Base-by-base conservation (phyloP, 2,888 invertebrate species). In the Dascillus cervinus region DNA sequence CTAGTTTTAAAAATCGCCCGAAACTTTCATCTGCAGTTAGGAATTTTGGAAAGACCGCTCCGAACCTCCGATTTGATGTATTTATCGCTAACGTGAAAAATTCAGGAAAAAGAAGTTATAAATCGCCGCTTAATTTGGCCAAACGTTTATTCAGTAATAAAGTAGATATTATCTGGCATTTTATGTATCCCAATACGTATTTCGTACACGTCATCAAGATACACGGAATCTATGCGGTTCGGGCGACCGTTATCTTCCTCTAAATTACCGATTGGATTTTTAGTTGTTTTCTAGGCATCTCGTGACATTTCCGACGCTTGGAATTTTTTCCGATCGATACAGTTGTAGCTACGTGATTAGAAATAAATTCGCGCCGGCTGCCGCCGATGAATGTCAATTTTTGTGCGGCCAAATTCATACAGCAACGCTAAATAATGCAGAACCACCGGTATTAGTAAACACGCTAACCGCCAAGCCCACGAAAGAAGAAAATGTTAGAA, bases 91-190 rank as follows among this genome's bases (percentile, higher is more conserved):
- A 29, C 24, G 34, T 32, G 43, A 41, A 41, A 41, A 41, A 37
- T 42, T 42, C 40, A 37, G 45, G 36, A 37, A 44, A 40, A 46
- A 44, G 50, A 48, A 44, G 47, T 48, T 53, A 55, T 56, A 56
- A 54, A 58, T 54, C 50, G 53, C 50, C 46, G 47, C 56, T 58
- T 61, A 60, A 61, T 61, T 61, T 58, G 58, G 56, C 53, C 56
- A 58, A 61, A 53, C 59, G 58, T 58, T 61, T 61, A 59, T 56
- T 54, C 59, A 58, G 53, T 58, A 59, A 59, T 61, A 60, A 61
- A 61, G 53, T 60, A 60, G 61, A 61, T 61, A 52, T 56, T 59
- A 61, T 61, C 61, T 58, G 55, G 51, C 57, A 50, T 50, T 51
- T 51, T 53, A 48, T 53, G 49, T 52, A 53, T 53, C 54, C 53